Percentiles rank a stretch among this genome's conserved stretches.
phyloP scores from a whole-genome alignment of 2,888 invertebrate genomes.

The Coleophora flavipennella region DNA sequence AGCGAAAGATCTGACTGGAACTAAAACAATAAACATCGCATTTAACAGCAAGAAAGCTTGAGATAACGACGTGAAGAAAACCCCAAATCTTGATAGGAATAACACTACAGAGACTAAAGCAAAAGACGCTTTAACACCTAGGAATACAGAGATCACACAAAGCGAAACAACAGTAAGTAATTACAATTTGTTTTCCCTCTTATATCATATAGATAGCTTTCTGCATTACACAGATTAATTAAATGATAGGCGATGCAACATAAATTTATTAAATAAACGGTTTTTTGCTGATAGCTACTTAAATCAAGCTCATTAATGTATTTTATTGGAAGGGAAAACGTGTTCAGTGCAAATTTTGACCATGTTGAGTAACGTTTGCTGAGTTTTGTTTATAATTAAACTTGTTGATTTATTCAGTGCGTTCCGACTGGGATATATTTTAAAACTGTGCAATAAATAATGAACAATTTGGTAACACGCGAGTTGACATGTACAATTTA shows the following conservation, averaged over 20 bases:
- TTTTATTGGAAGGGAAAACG: constrained; percentile 5
- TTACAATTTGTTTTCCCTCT: constrained; percentile 39
- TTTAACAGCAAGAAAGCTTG: constrained; percentile 29
- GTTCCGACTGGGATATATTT: not conserved
- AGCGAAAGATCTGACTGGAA: constrained; percentile 30
- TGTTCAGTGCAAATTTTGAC: constrained; percentile 4
- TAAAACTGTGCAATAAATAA: constrained; percentile 4
- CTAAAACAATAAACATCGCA: constrained; percentile 37
- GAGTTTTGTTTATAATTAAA: constrained; percentile 1
- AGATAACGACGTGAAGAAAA: constrained; percentile 31
- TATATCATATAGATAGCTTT: constrained; percentile 35
- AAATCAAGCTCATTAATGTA: constrained; percentile 27
- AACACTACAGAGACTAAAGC: constrained; percentile 7
- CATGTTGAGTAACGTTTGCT: constrained; percentile 2
- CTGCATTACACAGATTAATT: constrained; percentile 46
- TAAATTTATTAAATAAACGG: constrained; percentile 40
- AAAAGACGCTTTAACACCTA: constrained; percentile 13
- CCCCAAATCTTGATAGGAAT: constrained; percentile 32
- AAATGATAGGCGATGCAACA: constrained; percentile 40
- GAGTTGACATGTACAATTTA: not conserved
- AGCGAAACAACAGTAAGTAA: constrained; percentile 24
- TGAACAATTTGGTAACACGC: not conserved
- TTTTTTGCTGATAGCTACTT: constrained; percentile 24
- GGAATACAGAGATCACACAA: constrained; percentile 9
- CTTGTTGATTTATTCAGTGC: constrained; percentile 1